Evolutionary conservation across 2,888 invertebrate genomes (phyloP).

Genomic region (Carabus problematicus): DNA sequence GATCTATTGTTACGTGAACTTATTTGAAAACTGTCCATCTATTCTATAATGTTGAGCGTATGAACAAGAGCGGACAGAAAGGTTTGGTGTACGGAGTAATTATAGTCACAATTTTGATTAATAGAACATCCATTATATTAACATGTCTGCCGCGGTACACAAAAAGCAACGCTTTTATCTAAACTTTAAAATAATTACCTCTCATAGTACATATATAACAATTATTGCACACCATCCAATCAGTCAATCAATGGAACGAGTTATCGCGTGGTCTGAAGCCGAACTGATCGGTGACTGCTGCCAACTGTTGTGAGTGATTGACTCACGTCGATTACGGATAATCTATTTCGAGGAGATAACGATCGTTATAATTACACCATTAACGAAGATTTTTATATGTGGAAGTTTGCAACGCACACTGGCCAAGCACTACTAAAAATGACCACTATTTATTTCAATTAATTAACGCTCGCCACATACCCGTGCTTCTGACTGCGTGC

Average conservation of each 20-base stretch:
- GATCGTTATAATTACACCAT: conserved; percentile 42
- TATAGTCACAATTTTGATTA: too few species aligned
- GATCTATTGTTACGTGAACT: too few species aligned
- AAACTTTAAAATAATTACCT: too few species aligned
- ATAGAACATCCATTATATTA: too few species aligned
- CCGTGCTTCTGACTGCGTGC: too few species aligned
- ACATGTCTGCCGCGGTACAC: too few species aligned
- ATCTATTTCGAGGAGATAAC: conserved; percentile 40
- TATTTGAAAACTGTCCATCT: too few species aligned
- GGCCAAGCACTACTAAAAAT: conserved; percentile 33
- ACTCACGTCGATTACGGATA: conserved; percentile 40
- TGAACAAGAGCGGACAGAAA: too few species aligned
- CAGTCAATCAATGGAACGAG: conserved; percentile 2
- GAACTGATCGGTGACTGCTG: conserved; percentile 8
- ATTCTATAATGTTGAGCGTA: too few species aligned
- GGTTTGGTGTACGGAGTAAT: too few species aligned
- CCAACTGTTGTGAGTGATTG: conserved; percentile 35
- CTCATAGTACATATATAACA: neutral
- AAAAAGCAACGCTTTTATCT: too few species aligned
- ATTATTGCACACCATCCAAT: conserved; percentile 15
- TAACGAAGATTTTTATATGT: conserved; percentile 26
- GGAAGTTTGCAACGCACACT: conserved; percentile 16
- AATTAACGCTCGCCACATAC: conserved; percentile 25
- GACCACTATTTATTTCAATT: conserved; percentile 42
- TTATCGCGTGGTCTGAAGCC: neutral